phyloP scores from a whole-genome alignment of 1,140 invertebrate species.

The Pomacea maculata region DNA sequence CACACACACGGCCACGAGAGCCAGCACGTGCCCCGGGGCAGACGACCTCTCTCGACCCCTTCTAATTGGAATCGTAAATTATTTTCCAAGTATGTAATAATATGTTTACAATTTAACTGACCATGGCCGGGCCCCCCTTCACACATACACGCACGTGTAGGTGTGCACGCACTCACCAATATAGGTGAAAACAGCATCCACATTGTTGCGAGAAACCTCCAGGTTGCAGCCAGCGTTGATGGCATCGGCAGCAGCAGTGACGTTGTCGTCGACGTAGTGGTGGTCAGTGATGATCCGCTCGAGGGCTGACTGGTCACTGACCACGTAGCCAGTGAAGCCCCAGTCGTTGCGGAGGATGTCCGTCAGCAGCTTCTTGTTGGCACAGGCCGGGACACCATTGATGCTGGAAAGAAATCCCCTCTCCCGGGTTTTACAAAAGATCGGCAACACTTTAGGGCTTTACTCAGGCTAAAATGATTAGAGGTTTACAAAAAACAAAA shows the following conservation, averaged over 20 bases:
- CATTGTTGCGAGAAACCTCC: constrained; percentile 17
- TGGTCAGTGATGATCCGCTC: constrained; percentile 45
- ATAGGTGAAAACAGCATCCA: background rate
- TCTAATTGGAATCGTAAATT: too few relatives aligned
- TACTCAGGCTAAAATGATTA: too few relatives aligned
- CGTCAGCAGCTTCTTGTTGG: constrained; percentile 55
- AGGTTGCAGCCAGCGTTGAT: constrained; percentile 26
- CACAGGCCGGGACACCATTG: constrained; percentile 61
- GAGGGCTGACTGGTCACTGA: constrained; percentile 59
- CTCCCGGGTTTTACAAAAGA: too few relatives aligned
- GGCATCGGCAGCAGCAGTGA: constrained; percentile 42
- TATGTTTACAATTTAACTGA: too few relatives aligned
- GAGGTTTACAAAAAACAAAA: too few relatives aligned
- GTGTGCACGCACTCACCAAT: background rate
- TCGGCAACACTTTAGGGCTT: too few relatives aligned
- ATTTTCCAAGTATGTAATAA: too few relatives aligned
- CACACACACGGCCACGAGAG: background rate
- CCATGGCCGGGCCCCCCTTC: background rate
- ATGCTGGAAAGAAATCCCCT: constrained; percentile 39
- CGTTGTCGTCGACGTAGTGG: constrained; percentile 36
- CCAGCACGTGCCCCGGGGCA: too few relatives aligned
- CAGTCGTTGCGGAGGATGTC: constrained; percentile 53
- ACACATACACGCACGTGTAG: background rate
- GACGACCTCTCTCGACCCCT: too few relatives aligned
- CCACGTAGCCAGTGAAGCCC: constrained; percentile 60